Evolutionary conservation across 2,888 invertebrate species (phyloP), one percentile per base, ranked within the genome.

Genomic region (Hydropsyche betteni): DNA sequence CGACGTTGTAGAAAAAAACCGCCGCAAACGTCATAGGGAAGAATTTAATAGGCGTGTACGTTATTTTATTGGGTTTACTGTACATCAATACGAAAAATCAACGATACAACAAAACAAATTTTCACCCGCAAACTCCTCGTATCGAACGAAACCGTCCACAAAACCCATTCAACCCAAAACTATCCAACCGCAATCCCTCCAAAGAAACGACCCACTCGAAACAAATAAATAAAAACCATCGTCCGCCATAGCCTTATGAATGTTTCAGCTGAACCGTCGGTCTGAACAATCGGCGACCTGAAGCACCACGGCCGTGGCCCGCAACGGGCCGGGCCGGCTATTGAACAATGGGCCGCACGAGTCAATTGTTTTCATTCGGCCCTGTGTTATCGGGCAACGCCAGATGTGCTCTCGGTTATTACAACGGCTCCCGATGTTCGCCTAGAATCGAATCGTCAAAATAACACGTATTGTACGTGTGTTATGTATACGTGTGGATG

Each of bases 221-320:
- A 52, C 68, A 72, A 72, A 72, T 72, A 55, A 7, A 55, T 14
- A 55, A n/a, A 61, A 68, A 24, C 24, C 24, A 24, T 24, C 24
- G 24, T n/a, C 24, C 24, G 24, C 24, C 1, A 52, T 38, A 36
- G 68, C 74, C 75, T 78, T 73, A 75, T 75, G 76, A 76, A 76
- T 76, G 78, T 76, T 77, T 76, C 78, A 76, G 71, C 76, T 36
- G 55, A 71, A 74, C 68, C 70, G 76, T 78, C 58, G 51, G 71
- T 58, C 71, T 44, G 74, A 74, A 74, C 72, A 72, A 77, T 68
- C 74, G 55, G 50, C 76, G 53, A 36, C 44, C 64, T 74, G 16
- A 33, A 16, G 16, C 12, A 50, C n/a, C n/a, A 24, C 7, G 6
- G n/a, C 24, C 68, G 53, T 77, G 53, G 34, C 44, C 64, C 70